Base-by-base conservation (phyloP, 2,797 vertebrate species). In the Melanotaenia nigrans region DNA sequence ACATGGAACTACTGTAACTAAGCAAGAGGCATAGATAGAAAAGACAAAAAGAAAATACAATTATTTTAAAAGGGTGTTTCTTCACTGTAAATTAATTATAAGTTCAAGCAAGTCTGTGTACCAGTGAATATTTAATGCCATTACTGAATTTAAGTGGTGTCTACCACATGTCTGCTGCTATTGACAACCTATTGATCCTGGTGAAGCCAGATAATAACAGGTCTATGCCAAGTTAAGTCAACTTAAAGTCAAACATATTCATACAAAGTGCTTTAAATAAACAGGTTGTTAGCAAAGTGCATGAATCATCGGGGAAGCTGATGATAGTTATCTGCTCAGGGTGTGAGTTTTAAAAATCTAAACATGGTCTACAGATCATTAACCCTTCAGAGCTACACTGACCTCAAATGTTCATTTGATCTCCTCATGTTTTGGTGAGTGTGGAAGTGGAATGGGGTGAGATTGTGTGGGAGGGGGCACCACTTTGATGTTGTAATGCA, bases 391-490 rank as follows among this genome's bases (percentile, higher is more conserved):
- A 81, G 80, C 61, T 28, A 45, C 69, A 13, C 40, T 88, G 88
- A 91, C 91, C 90, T 87, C 56, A 73, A 70, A 77, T 77, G 79
- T 80, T 86, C 75, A 83, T 82, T 87, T 82, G 77, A 89, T 88
- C 84, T 87, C 64, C 62, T 78, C 66, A 18, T 78, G 79, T 79
- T 79, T 75, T 62, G 62, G 75, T 61, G 82, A 73, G 83, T 62
- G 67, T 75, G 60, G 54, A 68, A 82, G 75, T 63, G 53, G 33
- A 70, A 61, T 10, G 16, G 71, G 65, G 65, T 30, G 71, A 54
- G 53, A 42, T 61, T 28, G 68, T 28, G 45, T 47, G 45, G 45
- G 45, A 47, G 67, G 57, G 57, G 30, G 16, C 0, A 42, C 40
- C 60, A 71, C 83, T 87, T 90, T 92, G 88, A 90, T 90, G 89